Conservation (phyloP, 1,140 invertebrate genomes). For the Macrobrachium nipponense region DNA sequence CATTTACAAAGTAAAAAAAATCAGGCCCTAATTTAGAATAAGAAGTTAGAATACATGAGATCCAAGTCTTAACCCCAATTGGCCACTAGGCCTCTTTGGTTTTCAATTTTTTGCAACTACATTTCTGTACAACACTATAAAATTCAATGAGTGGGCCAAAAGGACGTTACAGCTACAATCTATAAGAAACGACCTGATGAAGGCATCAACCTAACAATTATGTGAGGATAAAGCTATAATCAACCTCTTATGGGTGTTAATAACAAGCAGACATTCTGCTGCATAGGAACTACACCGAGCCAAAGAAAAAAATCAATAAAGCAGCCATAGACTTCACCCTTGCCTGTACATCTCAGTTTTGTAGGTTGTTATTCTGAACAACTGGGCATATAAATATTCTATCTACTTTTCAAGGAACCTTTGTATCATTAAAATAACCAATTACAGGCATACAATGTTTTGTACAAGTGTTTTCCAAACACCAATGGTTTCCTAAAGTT, state of each 20-base stretch:
- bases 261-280: constrained; percentile 53
- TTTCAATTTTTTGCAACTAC: neutral
- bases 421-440: constrained; percentile 15
- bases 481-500: too few relatives aligned
- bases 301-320: constrained; percentile 39
- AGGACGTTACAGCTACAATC: neutral
- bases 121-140: neutral
- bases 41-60: constrained; percentile 45
- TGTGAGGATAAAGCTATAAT: constrained; percentile 48
- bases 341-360: too few relatives aligned
- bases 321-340: constrained; percentile 9
- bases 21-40: constrained; percentile 21
- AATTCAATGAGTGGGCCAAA: constrained; percentile 18
- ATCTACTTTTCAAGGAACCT: constrained; percentile 39
- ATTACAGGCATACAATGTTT: constrained; percentile 36
- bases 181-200: constrained; percentile 27
- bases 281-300: constrained; percentile 56
- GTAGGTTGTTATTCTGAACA: too few relatives aligned
- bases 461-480: constrained; percentile 49
- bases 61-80: constrained; percentile 40
- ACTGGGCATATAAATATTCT: neutral
- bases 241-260: constrained; percentile 60
- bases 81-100: constrained; percentile 16
- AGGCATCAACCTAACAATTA: constrained; percentile 50
- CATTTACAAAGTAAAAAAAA: constrained; percentile 18